These are phyloP conservation scores for Loripinus fragilis DNA, from an alignment of 2,888 invertebrate genomes.

Conservation along the genomic window DNA sequence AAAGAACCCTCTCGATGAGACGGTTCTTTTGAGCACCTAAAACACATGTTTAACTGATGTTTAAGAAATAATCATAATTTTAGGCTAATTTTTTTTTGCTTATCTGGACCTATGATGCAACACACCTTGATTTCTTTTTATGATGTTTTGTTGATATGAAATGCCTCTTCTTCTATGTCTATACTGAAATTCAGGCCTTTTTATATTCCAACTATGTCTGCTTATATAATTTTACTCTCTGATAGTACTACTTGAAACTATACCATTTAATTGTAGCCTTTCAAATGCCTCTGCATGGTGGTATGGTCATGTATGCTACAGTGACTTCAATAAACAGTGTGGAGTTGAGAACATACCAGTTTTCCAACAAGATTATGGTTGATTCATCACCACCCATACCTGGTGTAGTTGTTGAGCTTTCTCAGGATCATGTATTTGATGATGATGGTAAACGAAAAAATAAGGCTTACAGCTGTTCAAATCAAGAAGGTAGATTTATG, in stretches of 20 bases:
- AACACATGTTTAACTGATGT: no score
- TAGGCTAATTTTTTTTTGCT: no score
- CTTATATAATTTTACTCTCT: no score
- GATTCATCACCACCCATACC: constrained; percentile 64
- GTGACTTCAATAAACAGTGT: constrained; percentile 62
- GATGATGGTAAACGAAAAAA: constrained; percentile 22
- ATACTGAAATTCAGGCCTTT: no score
- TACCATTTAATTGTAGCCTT: no score
- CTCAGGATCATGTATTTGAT: constrained; percentile 39
- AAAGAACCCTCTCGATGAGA: no score
- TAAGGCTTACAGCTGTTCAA: constrained; percentile 47
- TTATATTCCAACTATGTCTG: no score
- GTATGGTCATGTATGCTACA: constrained; percentile 56
- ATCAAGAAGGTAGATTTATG: constrained; percentile 57
- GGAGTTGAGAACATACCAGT: constrained; percentile 42
- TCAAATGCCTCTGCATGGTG: constrained; percentile 32
- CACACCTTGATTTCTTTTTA: no score
- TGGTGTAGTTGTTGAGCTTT: constrained; percentile 64
- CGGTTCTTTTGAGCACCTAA: no score
- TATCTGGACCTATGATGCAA: no score
- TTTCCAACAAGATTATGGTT: constrained; percentile 57
- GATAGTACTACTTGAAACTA: no score
- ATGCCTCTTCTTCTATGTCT: constrained; percentile 40
- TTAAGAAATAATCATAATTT: no score
- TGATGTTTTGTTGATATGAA: constrained; percentile 15